Base-by-base conservation (phyloP, 1,140 invertebrate species). In the Planococcus citri region DNA sequence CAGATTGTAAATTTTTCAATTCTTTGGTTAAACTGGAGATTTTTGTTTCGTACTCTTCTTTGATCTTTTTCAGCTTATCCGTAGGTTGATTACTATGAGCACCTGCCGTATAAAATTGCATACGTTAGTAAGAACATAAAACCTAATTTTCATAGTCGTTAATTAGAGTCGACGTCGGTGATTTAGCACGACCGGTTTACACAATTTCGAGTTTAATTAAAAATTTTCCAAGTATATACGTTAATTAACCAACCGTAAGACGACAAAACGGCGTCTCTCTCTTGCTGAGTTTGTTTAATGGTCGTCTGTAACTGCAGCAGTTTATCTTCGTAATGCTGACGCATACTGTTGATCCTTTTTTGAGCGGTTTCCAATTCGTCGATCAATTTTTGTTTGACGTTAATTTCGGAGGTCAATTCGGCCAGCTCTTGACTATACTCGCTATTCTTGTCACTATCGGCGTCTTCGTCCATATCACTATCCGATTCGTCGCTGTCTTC, bases 261-360 rank as follows among this genome's bases (percentile, higher is more conserved):
- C 0, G 88, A 82, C n/a, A 97, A 79, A 0, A 97, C 89, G 77
- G 92, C 92, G 78, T 98, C 95, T 61, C 94, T 82, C 80, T 98
- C 96, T 68, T 91, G 86, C 78, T 96, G 90, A 0, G 94, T 97
- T 72, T 89, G 88, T 72, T 84, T 85, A 64, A 98, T 98, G 74
- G 89, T 88, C 2, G 85, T 85, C 75, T 92, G 88, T n/a, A 98
- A 79, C 64, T 91, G 88, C 41, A 85, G 80, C n/a, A 99, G 80
- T 76, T 98, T 95, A 51, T 95, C 90, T 79, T 98, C 96, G 79
- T 98, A 98, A 74, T 97, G 91, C 71, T 88, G 84, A 68, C 87
- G 86, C 83, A 98, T 87, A 0, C 87, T 85, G 37, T 90, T 85
- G 71, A 97, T 81, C 61, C 92, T 80, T 61, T 87, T 83, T 77